Base-by-base conservation (phyloP, 2,888 invertebrate genomes). In the Pseudoips prasinana region DNA sequence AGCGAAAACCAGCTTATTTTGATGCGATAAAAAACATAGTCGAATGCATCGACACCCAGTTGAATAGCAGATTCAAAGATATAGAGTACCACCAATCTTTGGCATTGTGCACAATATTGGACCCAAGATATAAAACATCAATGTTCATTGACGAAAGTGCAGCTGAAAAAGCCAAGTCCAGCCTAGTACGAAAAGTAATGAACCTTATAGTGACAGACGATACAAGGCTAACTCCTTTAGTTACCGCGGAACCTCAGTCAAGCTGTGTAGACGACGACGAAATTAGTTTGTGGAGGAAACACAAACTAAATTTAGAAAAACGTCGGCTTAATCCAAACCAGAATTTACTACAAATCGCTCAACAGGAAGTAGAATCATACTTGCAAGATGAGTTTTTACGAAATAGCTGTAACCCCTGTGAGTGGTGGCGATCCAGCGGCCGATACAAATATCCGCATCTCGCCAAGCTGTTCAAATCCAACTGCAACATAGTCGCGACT, bases 31-130 rank as follows among this genome's bases (percentile, higher is more conserved):
- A 8, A 27, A 8, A 27, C 8, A 8, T 27, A 8, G 27, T 27
- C 18, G 27, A 27, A 27, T 27, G 27, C 18, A 27, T 27, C 27
- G 27, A 27, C 17, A 27, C 27, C 19, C 27, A 27, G 8, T 27
- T 27, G 10, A 27, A 27, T 27, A 27, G 17, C n/a, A 19, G 19
- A 19, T 27, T 18, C 5, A 17, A 27, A 27, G 27, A 27, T 19
- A 8, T 27, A 18, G 27, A 27, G 27, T 5, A 27, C 18, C 18
- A 27, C 4, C 27, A 19, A 27, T 19, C 8, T 18, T 18, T 18
- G 18, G 18, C 18, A 18, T 6, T 18, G 18, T 18, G 18, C 18
- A 18, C 18, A 18, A 17, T 27, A 27, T 27, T 27, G 19, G 27
- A 27, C 8, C 27, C 27, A 4, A 27, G 27, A 19, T 27, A 27